Evolutionary conservation across 2,797 vertebrate genomes (phyloP).

Genomic region (Tangara arthus): DNA sequence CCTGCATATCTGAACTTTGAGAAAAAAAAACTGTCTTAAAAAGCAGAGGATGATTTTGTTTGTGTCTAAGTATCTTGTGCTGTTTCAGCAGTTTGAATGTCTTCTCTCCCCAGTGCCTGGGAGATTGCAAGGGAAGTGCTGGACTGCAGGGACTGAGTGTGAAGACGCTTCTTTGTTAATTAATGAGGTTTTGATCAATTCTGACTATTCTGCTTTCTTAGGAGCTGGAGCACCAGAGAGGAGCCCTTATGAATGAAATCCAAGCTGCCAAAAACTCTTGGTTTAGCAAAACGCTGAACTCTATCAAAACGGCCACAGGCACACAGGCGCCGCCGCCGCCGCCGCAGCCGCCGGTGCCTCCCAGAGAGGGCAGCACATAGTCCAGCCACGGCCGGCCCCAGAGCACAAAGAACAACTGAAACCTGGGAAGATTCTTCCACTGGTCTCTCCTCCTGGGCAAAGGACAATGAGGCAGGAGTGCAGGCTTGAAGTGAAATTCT

Average conservation of each 20-base stretch:
- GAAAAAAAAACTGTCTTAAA: fast-evolving
- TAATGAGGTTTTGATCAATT: neutral
- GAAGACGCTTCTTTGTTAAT: neutral
- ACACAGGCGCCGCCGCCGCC: constrained; percentile 65
- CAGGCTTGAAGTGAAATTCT: constrained; percentile 65
- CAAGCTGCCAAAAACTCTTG: constrained; percentile 99
- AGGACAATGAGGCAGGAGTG: constrained; percentile 57
- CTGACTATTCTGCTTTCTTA: constrained; percentile 69
- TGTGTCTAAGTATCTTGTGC: neutral
- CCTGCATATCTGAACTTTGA: neutral
- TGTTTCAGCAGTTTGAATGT: neutral
- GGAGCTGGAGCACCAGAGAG: constrained; percentile 97
- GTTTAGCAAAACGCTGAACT: constrained; percentile 99
- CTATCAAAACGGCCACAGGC: constrained; percentile 89
- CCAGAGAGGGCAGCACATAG: constrained; percentile 89
- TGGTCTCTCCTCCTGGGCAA: constrained; percentile 39
- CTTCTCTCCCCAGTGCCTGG: neutral
- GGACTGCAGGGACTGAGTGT: neutral
- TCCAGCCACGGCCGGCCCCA: constrained; percentile 23
- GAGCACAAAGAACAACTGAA: constrained; percentile 74
- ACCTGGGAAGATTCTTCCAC: constrained; percentile 27
- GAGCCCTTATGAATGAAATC: constrained; percentile 96
- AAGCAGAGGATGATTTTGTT: neutral
- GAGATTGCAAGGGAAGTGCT: neutral
- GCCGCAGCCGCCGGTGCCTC: constrained; percentile 75